Evolutionary conservation across 2,797 vertebrate genomes (phyloP).

Genomic region (Pelodytes ibericus): DNA sequence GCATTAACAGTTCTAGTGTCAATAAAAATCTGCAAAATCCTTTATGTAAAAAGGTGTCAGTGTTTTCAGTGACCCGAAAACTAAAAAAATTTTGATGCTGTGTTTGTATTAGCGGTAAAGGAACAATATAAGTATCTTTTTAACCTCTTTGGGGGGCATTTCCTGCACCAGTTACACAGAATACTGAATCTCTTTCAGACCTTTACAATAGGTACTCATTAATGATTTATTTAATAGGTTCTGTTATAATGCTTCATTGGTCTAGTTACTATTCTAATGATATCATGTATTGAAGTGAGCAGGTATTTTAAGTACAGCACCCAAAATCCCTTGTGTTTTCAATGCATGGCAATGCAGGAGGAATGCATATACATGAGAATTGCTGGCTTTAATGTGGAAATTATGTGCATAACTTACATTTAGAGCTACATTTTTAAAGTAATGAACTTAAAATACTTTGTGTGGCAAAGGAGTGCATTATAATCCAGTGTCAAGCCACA

Average conservation of each 20-base stretch:
- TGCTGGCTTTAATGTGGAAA: slow-evolving; percentile 16
- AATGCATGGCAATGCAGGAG: slow-evolving; percentile 14
- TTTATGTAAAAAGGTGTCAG: too few species aligned
- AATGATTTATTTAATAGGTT: background rate
- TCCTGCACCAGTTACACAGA: background rate
- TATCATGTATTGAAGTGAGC: background rate
- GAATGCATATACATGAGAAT: slow-evolving; percentile 24
- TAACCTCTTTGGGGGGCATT: too few species aligned
- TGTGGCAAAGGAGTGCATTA: slow-evolving; percentile 7
- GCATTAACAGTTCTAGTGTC: too few species aligned
- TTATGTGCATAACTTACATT: slow-evolving; percentile 42
- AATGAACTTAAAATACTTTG: slow-evolving; percentile 33
- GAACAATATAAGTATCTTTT: too few species aligned
- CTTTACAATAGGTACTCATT: background rate
- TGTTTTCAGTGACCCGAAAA: too few species aligned
- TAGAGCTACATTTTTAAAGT: slow-evolving; percentile 5
- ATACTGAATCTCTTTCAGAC: background rate
- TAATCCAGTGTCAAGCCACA: too few species aligned
- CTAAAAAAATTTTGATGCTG: too few species aligned
- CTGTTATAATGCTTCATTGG: background rate
- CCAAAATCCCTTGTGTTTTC: background rate
- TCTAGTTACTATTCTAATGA: background rate
- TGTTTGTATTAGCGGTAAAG: too few species aligned
- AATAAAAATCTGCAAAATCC: too few species aligned
- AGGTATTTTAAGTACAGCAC: background rate